Conservation (phyloP, 2,797 vertebrate genomes). For the Enteromius anoplus region DNA sequence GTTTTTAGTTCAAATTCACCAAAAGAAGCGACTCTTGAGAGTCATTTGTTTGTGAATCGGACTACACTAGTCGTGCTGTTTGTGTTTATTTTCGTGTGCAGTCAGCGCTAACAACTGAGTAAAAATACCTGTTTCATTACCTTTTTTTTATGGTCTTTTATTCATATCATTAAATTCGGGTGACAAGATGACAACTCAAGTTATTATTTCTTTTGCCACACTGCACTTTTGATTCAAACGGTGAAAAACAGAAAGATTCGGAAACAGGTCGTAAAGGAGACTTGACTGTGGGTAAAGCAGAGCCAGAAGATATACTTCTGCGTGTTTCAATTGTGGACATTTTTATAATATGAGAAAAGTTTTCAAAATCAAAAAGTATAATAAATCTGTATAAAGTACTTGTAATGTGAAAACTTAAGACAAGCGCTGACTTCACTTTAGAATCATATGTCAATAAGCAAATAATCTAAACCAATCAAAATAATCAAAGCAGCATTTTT, state of each 20-base stretch:
- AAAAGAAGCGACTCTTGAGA: background rate
- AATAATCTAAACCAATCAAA: slow-evolving; percentile 35
- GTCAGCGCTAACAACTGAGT: accelerated
- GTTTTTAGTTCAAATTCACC: background rate
- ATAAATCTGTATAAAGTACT: background rate
- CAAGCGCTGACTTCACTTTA: background rate
- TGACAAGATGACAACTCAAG: background rate
- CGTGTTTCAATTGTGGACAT: background rate
- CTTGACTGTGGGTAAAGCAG: background rate
- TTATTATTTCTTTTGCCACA: background rate
- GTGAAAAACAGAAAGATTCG: background rate
- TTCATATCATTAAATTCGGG: background rate
- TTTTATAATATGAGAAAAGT: background rate
- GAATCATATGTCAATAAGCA: slow-evolving; percentile 41
- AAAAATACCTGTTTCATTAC: background rate
- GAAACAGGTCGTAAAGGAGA: background rate
- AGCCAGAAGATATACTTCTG: background rate
- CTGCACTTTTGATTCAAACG: background rate
- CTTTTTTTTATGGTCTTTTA: background rate
- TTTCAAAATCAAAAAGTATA: background rate
- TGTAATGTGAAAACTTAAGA: background rate
- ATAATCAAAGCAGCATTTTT: slow-evolving; percentile 29
- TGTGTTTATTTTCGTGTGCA: background rate
- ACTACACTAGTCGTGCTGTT: background rate
- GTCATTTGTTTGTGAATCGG: background rate